phyloP scores from a whole-genome alignment of 1,140 invertebrate genomes.

The Druon quercuslanigerum region DNA sequence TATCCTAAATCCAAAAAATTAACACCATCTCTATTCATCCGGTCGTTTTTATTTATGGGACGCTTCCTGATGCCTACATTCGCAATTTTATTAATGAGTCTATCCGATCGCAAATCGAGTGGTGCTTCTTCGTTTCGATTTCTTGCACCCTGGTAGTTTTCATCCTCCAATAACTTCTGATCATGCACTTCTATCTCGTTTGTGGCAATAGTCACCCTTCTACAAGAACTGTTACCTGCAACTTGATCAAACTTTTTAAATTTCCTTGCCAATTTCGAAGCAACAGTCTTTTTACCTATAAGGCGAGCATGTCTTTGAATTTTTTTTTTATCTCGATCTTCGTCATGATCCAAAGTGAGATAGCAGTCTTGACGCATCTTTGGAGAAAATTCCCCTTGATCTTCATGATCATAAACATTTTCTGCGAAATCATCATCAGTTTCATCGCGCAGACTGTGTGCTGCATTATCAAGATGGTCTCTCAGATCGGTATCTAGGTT shows the following conservation, averaged over 20 bases:
- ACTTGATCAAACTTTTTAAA: not conserved
- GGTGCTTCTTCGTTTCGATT: no score
- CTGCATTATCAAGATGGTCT: slow-evolving; percentile 6
- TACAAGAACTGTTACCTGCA: not conserved
- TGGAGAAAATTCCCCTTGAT: not conserved
- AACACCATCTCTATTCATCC: not conserved
- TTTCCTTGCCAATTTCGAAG: slow-evolving; percentile 13
- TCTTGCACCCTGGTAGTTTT: not conserved
- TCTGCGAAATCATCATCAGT: not conserved
- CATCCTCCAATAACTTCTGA: not conserved
- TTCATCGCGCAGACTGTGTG: not conserved
- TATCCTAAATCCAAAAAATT: not conserved
- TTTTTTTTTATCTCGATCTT: not conserved
- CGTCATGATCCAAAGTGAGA: not conserved
- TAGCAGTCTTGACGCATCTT: not conserved
- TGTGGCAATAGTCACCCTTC: not conserved
- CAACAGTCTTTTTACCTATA: not conserved
- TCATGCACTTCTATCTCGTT: not conserved
- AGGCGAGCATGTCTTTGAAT: not conserved
- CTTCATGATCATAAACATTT: slow-evolving; percentile 4
- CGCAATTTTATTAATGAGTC: not conserved
- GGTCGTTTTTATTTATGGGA: not conserved
- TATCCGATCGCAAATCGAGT: not conserved
- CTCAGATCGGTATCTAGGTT: slow-evolving; percentile 13
- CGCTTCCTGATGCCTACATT: not conserved